Base-by-base conservation (phyloP, 2,113 vertebrate species). In the Saimiri boliviensis region DNA sequence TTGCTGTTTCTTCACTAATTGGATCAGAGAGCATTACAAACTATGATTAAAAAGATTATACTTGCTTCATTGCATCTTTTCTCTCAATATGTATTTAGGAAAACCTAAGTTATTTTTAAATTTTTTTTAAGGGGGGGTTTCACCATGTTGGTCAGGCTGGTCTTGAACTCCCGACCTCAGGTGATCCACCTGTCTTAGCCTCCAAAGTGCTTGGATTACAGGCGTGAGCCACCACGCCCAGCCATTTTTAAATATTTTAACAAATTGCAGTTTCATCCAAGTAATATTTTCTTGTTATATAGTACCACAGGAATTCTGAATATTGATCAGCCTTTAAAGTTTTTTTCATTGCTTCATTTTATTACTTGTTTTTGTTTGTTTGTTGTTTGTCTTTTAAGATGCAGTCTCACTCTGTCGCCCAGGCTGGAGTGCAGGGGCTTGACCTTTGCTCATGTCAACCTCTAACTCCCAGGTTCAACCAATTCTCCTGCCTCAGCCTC, bases 321-420 rank as follows among this genome's bases (percentile, higher is more conserved):
- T 86, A 94, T 19, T 45, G 40, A 60, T 45, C 56, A 56, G 54
- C 20, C 54, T 52, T 74, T 89, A 92, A 95, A 77, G 87, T 94
- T 77, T 49, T 91, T 91, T 70, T 71, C 32, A 90, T 86, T 74
- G 52, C 47, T 92, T 66, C 73, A 73, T 89, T 80, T 92, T 68
- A 89, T 77, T 70, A 23, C 20, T 90, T 93, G 23, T 52, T 52
- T 52, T 52, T 52, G 14, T 52, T 52, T 14, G 49, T 49, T 49
- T 49, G 45, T 49, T 52, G 49, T 52, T 14, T 52, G 49, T 52
- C 4, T 52, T 16, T 52, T 52, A 52, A 52, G 56, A 56, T 9
- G 8, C 20, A 56, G 21, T 56, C 56, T 56, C 8, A 23, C 56
- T 56, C 8, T 56, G 56, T 56, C 3, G 0, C 56, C 56, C 56